These are phyloP conservation scores for Dipodomys merriami DNA, from an alignment of 2,113 vertebrate genomes.

Conservation along the genomic window DNA sequence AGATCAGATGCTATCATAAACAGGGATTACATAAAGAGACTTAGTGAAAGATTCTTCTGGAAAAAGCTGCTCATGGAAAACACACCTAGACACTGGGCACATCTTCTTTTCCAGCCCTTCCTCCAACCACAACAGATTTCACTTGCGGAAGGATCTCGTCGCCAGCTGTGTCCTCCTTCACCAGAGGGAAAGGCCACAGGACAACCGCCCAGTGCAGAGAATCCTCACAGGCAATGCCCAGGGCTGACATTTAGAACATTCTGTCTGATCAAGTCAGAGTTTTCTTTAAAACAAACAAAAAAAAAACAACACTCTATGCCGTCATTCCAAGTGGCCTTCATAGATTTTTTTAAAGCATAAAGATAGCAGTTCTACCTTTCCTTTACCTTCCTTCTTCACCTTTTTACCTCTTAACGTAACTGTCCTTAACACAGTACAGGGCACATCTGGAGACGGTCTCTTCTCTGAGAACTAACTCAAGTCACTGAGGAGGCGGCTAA, in stretches of 20 bases:
- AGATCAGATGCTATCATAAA: not conserved
- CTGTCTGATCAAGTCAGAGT: not conserved
- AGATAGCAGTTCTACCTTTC: accelerated
- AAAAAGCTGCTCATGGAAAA: slow-evolving; percentile 6
- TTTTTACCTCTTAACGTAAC: accelerated
- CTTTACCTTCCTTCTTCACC: not conserved
- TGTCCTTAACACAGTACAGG: too few relatives aligned
- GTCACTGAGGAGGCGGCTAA: accelerated
- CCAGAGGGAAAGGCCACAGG: accelerated
- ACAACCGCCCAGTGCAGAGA: accelerated
- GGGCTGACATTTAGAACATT: not conserved
- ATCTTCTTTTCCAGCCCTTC: not conserved
- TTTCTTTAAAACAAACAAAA: not conserved
- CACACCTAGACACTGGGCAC: not conserved
- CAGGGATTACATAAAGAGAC: not conserved
- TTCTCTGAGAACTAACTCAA: accelerated
- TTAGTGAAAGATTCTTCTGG: not conserved
- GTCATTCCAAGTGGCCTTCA: not conserved
- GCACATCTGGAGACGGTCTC: not conserved
- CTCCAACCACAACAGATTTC: not conserved
- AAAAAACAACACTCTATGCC: not conserved
- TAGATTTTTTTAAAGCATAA: not conserved
- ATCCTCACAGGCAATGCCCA: accelerated
- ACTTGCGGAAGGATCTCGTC: not conserved
- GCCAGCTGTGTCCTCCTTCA: not conserved